A percentile compares a stretch with the other conserved stretches of the same genome.
phyloP scores from a whole-genome alignment of 2,888 invertebrate species.

The Lydus trimaculatus region DNA sequence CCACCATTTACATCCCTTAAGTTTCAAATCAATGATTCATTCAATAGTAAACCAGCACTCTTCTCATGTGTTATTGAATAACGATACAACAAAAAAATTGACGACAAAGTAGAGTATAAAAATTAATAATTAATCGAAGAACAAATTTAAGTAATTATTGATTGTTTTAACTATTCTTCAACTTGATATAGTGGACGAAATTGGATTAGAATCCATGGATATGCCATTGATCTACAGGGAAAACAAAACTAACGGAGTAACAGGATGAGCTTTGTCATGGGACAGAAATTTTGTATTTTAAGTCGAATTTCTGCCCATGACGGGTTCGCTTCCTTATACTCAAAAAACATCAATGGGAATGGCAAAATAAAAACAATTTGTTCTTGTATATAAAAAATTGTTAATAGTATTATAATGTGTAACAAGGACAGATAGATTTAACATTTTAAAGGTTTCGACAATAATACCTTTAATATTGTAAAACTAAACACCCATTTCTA shows the following conservation, averaged over 20 bases:
- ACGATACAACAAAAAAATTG: background rate
- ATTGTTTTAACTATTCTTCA: background rate
- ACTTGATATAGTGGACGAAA: background rate
- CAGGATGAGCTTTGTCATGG: conserved; percentile 48
- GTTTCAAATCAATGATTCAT: conserved; percentile 40
- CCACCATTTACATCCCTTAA: conserved; percentile 26
- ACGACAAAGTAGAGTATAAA: background rate
- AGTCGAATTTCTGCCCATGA: conserved; percentile 59
- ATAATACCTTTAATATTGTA: conserved; percentile 54
- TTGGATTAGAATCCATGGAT: background rate
- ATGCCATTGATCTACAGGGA: background rate
- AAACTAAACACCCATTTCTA: conserved; percentile 46
- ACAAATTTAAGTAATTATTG: background rate
- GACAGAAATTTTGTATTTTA: conserved; percentile 52
- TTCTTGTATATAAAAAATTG: background rate
- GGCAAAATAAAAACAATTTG: conserved; percentile 12
- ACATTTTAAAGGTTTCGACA: conserved; percentile 45
- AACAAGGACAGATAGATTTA: conserved; percentile 18
- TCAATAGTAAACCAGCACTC: conserved; percentile 32
- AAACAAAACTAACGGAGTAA: background rate
- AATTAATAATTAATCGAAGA: background rate
- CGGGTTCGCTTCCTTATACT: conserved; percentile 52
- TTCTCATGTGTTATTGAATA: background rate
- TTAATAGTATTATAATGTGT: background rate
- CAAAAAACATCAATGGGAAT: conserved; percentile 23